phyloP scores from a whole-genome alignment of 2,797 vertebrate species.

The Chloroceryle amazona region DNA sequence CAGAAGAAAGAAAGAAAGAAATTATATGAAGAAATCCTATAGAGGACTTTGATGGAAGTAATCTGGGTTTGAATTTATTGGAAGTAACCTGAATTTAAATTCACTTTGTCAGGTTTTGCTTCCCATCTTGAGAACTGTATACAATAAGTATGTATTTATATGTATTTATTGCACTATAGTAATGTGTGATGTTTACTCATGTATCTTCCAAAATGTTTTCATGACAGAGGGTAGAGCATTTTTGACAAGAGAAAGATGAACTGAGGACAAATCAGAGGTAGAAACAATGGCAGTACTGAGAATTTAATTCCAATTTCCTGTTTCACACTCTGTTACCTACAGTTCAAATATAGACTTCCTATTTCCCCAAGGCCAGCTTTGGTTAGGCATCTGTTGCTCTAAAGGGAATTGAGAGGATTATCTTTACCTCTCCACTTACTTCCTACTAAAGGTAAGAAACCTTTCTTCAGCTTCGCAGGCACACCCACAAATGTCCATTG shows the following conservation, averaged over 20 bases:
- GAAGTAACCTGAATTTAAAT: conserved; percentile 5
- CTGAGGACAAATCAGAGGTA: neutral
- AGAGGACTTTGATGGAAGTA: neutral
- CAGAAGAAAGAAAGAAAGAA: neutral
- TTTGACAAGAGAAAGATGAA: neutral
- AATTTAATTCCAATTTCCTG: neutral
- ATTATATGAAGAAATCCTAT: neutral
- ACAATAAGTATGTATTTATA: neutral
- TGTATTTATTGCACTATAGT: too few species aligned
- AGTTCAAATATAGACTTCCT: neutral
- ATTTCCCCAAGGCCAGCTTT: neutral
- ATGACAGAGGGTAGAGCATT: neutral
- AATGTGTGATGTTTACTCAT: neutral
- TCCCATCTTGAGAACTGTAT: neutral
- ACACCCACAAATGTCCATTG: neutral
- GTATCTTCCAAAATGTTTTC: neutral
- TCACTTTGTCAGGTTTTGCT: neutral
- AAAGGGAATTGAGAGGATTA: neutral
- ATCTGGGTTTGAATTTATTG: neutral
- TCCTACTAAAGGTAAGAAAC: neutral
- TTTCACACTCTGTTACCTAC: neutral
- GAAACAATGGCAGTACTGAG: neutral
- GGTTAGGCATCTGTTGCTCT: neutral
- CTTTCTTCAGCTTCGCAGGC: neutral
- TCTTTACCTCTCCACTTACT: neutral